Conservation (phyloP, 2,797 vertebrate species). For the Acipenser transmontanus region DNA sequence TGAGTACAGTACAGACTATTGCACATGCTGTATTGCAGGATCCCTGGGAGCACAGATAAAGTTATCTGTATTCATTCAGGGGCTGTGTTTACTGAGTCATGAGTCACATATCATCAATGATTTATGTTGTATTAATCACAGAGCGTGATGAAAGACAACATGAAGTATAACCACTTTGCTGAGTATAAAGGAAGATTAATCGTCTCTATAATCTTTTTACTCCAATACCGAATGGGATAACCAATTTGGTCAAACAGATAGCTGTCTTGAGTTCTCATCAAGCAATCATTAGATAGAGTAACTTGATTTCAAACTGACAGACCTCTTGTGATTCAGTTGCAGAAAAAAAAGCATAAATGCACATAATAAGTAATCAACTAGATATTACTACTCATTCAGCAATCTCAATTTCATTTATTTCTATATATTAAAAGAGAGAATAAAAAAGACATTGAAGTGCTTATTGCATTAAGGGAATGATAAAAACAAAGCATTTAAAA, state of each 20-base stretch:
- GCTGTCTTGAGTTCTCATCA: conserved; percentile 3
- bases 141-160: not conserved
- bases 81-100: not conserved
- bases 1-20: not conserved
- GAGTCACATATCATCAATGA: not conserved
- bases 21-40: not conserved
- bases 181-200: not conserved
- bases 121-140: not conserved
- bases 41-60: not conserved
- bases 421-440: not conserved
- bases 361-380: not conserved
- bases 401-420: not conserved
- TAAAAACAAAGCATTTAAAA: not conserved
- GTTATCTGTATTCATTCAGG: not conserved
- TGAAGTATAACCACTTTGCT: not conserved
- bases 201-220: conserved; percentile 1
- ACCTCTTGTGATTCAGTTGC: not conserved
- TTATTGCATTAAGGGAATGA: not conserved
- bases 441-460: not conserved
- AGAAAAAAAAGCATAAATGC: not conserved
- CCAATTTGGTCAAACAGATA: not conserved
- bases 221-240: not conserved
- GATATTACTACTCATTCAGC: not conserved
- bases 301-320: not conserved
- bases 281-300: not conserved